Conservation (phyloP, 2,797 vertebrate species). For the Karalla daura region DNA sequence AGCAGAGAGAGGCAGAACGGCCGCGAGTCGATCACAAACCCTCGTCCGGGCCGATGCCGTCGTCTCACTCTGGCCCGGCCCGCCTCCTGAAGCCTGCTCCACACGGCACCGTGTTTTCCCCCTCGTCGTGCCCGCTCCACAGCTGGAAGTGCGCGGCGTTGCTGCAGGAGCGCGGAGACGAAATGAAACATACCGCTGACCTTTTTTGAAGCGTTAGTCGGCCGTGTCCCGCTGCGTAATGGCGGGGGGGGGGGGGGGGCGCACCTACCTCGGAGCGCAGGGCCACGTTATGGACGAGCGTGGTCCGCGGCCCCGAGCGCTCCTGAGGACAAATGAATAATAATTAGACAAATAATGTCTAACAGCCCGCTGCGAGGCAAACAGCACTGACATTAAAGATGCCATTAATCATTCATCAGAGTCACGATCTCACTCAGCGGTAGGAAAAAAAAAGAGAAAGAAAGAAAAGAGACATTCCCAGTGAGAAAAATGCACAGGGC, state of each 20-base stretch:
- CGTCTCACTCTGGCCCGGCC: slow-evolving; percentile 14
- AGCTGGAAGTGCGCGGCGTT: slow-evolving; percentile 23
- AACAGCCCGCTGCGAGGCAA: slow-evolving; percentile 21
- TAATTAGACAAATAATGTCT: slow-evolving; percentile 46
- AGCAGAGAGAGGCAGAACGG: background rate
- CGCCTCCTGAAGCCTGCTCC: too few relatives aligned
- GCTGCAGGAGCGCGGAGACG: too few relatives aligned
- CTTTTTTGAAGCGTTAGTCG: slow-evolving; percentile 64
- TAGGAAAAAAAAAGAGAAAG: background rate
- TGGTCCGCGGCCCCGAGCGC: slow-evolving; percentile 20
- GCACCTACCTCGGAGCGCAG: slow-evolving; percentile 27
- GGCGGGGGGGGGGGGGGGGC: too few relatives aligned
- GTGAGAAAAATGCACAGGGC: background rate
- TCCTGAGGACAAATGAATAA: slow-evolving; percentile 48
- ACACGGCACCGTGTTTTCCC: slow-evolving; percentile 20
- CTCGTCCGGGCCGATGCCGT: slow-evolving; percentile 20
- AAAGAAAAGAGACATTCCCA: too few relatives aligned
- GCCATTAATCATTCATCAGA: slow-evolving; percentile 34
- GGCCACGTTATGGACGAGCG: background rate
- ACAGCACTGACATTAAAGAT: slow-evolving; percentile 51
- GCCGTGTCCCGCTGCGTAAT: slow-evolving; percentile 52
- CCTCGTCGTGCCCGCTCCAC: slow-evolving; percentile 23
- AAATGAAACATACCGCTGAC: slow-evolving; percentile 60
- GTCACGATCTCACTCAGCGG: background rate
- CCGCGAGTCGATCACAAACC: too few relatives aligned